Conservation (phyloP, 37 sponge, comb jelly and placozoan species). For the Mnemiopsis leidyi region DNA sequence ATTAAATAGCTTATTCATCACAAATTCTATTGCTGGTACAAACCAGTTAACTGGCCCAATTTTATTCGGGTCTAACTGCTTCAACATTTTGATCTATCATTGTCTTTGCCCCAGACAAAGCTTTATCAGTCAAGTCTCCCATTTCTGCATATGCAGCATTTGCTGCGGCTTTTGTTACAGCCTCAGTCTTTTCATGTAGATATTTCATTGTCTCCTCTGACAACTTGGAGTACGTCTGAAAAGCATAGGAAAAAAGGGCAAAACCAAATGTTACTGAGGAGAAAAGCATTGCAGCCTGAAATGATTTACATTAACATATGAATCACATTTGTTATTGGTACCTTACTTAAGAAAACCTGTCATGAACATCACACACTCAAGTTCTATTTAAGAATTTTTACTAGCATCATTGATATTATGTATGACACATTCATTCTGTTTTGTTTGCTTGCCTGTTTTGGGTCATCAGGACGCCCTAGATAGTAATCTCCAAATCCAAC, state of each 20-base stretch:
- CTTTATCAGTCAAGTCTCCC: not conserved
- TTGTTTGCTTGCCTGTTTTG: conserved; percentile 44
- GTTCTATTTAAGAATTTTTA: not conserved
- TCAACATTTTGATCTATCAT: too few species aligned
- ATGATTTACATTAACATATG: too few species aligned
- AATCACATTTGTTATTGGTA: not conserved
- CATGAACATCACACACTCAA: not conserved
- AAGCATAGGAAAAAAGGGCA: conserved; percentile 51
- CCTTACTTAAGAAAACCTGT: too few species aligned
- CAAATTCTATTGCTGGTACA: not conserved
- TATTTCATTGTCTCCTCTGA: conserved; percentile 50
- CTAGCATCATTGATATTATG: not conserved
- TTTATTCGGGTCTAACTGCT: too few species aligned
- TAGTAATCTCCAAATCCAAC: conserved; percentile 62
- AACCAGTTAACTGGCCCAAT: not conserved
- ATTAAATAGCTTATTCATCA: too few species aligned
- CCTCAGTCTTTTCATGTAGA: conserved; percentile 1
- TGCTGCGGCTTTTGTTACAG: not conserved
- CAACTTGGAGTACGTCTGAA: conserved; percentile 19
- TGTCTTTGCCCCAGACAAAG: too few species aligned
- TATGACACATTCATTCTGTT: too few species aligned
- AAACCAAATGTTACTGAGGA: conserved; percentile 20
- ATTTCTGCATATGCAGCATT: not conserved
- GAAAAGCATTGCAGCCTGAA: conserved; percentile 62
- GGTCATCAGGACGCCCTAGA: not conserved